phyloP scores from a whole-genome alignment of 37 sponge, comb jelly and placozoan species.

The Spongia lamella region DNA sequence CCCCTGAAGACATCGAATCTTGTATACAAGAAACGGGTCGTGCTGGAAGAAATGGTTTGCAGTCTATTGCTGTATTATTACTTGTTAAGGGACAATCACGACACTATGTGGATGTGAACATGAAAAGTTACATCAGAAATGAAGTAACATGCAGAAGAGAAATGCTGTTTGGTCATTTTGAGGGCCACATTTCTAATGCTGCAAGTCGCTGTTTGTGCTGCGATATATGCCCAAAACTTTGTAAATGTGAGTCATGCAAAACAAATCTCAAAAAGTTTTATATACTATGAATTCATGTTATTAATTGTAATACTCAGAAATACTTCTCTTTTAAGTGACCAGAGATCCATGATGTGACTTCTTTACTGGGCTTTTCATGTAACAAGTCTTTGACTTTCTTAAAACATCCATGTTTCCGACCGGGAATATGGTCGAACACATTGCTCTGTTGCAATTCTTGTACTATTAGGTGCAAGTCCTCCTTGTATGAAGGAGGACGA shows the following conservation, averaged over 20 bases:
- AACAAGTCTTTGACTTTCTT: not conserved
- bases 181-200: not conserved
- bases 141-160: not conserved
- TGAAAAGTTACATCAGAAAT: not conserved
- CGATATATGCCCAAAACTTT: not conserved
- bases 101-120: not conserved
- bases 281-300: too few species aligned
- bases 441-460: not conserved
- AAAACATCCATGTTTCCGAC: not conserved
- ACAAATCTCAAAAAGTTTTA: too few species aligned
- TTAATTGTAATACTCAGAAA: not conserved
- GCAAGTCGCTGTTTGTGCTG: not conserved
- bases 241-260: conserved; percentile 8
- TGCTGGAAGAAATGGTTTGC: conserved; percentile 34
- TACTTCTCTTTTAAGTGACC: not conserved
- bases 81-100: not conserved
- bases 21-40: conserved; percentile 29
- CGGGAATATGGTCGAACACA: not conserved
- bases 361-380: not conserved
- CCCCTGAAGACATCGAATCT: conserved; percentile 26
- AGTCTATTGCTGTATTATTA: conserved; percentile 1
- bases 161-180: not conserved
- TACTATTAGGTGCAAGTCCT: not conserved
- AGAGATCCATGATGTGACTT: not conserved
- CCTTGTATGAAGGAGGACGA: not conserved